Percentiles rank a stretch among this genome's conserved stretches.
Evolutionary conservation across 2,113 vertebrate species (phyloP).

Genomic region (Panurus biarmicus): DNA sequence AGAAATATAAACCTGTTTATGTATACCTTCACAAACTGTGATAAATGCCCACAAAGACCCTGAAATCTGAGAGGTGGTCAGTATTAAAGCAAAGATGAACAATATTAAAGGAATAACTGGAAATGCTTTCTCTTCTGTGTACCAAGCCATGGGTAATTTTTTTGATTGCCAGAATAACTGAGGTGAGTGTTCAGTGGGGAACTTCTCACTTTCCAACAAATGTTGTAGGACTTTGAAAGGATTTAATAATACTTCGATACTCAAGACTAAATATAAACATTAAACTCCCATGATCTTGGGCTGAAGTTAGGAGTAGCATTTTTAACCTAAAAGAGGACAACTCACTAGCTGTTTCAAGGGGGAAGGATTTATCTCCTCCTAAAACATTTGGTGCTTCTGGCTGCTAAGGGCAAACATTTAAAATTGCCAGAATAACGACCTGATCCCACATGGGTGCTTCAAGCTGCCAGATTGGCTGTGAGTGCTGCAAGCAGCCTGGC

Average conservation of each 20-base stretch:
- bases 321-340: neutral
- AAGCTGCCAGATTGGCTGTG: neutral
- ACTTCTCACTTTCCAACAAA: neutral
- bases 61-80: neutral
- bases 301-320: neutral
- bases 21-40: too few relatives aligned
- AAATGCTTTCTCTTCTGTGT: neutral
- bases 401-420: neutral
- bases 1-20: neutral
- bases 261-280: neutral
- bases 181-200: neutral
- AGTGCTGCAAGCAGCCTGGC: neutral
- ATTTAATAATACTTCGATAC: neutral
- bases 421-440: neutral
- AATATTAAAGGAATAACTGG: neutral
- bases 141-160: neutral
- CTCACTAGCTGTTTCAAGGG: neutral
- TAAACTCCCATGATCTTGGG: neutral
- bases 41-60: neutral
- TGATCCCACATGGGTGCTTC: neutral
- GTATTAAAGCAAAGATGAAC: neutral
- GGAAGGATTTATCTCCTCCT: neutral
- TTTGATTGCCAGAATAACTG: neutral
- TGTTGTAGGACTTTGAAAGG: neutral
- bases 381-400: neutral